Base-by-base conservation (phyloP, 1,140 invertebrate species). In the Gryon sp. region DNA sequence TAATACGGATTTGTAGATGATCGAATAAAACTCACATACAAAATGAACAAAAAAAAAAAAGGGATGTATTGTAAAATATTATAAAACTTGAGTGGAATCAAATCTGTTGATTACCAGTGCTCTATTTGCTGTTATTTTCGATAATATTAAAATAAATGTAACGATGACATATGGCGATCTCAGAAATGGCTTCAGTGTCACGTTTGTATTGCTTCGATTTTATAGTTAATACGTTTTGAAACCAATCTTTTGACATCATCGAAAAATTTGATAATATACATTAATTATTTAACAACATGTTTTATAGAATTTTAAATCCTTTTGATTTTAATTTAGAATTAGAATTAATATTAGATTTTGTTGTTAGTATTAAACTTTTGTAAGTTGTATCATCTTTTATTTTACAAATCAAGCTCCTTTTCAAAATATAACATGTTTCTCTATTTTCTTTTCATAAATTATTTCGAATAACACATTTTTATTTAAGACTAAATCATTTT, bases 81-180 rank as follows among this genome's bases (percentile, higher is more conserved):
- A 68, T 75, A 68, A 68, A 75, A 68, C 46, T 62, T 66, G 55
- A 62, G 55, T 68, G 62, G 68, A 62, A 75, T 75, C 73, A 76
- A 69, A 69, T 38, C 26, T 59, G 65, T 76, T 63, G 73, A 76
- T 69, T 76, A 69, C 73, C 41, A n/a, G 48, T 62, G 59, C 57
- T 63, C 34, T 76, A 69, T 63, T 57, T 19, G 45, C 50, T 69
- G 48, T 76, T 76, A 68, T 75, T 75, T 75, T 75, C 72, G 53
- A 68, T 68, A 68, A 66, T 62, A 45, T 60, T 52, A 46, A 66
- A 66, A 75, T 75, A 60, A 75, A 66, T 75, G 70, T 75, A 75
- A 75, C 60, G 30, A 66, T 52, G 59, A 38, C 62, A 75, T 66
- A 65, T 40, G 46, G 57, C 40, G 41, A 63, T 34, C 26, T 63